A percentile compares a stretch with the other conserved stretches of the same genome.
phyloP scores from a whole-genome alignment of 2,113 vertebrate genomes.

The Micronycteris hirsuta region DNA sequence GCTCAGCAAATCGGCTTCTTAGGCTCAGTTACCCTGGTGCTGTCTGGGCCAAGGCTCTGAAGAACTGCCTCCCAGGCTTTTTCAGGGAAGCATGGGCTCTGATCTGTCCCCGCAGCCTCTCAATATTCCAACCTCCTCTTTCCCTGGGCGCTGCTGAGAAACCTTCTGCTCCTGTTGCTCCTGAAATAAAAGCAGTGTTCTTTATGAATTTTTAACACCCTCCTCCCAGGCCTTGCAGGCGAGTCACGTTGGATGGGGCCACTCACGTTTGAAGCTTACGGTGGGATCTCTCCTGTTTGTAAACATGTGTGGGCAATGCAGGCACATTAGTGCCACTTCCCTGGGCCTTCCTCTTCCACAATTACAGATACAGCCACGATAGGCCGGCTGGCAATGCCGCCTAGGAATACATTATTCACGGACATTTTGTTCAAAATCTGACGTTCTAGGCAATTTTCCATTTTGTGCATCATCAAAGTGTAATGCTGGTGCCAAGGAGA shows the following conservation, averaged over 20 bases:
- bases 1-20: conserved; percentile 89
- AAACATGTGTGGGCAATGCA: conserved; percentile 83
- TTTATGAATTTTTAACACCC: conserved; percentile 90
- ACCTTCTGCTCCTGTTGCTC: conserved; percentile 83
- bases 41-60: conserved; percentile 84
- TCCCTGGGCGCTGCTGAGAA: conserved; percentile 85
- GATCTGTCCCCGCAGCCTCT: conserved; percentile 83
- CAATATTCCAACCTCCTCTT: conserved; percentile 87
- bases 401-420: conserved; percentile 86
- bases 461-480: conserved; percentile 64
- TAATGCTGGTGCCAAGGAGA: conserved; percentile 48
- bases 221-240: conserved; percentile 79
- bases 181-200: conserved; percentile 83
- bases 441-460: conserved; percentile 80
- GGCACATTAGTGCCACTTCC: conserved; percentile 85
- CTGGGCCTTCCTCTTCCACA: conserved; percentile 84
- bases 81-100: conserved; percentile 85
- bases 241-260: conserved; percentile 79
- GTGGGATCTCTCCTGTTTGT: conserved; percentile 85
- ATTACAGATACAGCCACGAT: conserved; percentile 81
- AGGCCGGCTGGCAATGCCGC: conserved; percentile 79
- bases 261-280: conserved; percentile 75
- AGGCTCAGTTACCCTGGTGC: conserved; percentile 84
- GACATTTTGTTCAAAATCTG: conserved; percentile 79
- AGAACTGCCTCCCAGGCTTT: conserved; percentile 87